Base-by-base conservation (phyloP, 2,113 vertebrate genomes). In the Galbula dea region DNA sequence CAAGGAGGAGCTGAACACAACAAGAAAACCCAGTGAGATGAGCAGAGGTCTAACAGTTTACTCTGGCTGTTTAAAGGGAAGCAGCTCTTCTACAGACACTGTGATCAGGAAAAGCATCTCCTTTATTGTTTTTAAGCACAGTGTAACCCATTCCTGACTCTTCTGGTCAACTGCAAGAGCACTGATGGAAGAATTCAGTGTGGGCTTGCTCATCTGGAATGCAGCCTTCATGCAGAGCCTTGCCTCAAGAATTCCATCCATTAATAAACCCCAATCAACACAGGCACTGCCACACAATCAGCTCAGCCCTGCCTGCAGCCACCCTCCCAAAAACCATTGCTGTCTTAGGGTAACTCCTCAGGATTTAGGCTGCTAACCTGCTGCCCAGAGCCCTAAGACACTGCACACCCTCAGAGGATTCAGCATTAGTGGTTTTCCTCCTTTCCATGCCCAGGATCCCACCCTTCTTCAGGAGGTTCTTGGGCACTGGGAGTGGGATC, bases 401-500 rank as follows among this genome's bases (percentile, higher is more conserved):
- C 15, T 12, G 14, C 26, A 6, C 3, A 7, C 30, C 16, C 26
- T 4, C 20, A n/a, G 34, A 15, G 5, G 2, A 12, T 48, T 58
- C 15, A 3, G 0, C 16, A 1, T 2, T 11, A 23, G 6, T 34
- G 1, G 7, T 54, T 39, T 16, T 32, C 24, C 14, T 9, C 4
- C 7, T n/a, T 57, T 9, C 63, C 39, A 30, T 36, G 55, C 16
- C 17, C 65, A 65, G 45, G 26, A 9, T 62, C 21, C 29, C 12
- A 15, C 6, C 19, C 46, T 16, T 4, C 9, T 62, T 39, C 49
- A 37, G 41, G 37, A 55, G 63, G 8, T 22, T 48, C 37, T 57
- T 55, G 17, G 27, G 18, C 4, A 20, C 3, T 13, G 30, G 11
- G 18, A 3, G 11, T 11, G 20, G 10, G 36, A 15, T 58, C 27